Conservation (phyloP, 2,888 invertebrate genomes). For the Monoplex corrugatus region DNA sequence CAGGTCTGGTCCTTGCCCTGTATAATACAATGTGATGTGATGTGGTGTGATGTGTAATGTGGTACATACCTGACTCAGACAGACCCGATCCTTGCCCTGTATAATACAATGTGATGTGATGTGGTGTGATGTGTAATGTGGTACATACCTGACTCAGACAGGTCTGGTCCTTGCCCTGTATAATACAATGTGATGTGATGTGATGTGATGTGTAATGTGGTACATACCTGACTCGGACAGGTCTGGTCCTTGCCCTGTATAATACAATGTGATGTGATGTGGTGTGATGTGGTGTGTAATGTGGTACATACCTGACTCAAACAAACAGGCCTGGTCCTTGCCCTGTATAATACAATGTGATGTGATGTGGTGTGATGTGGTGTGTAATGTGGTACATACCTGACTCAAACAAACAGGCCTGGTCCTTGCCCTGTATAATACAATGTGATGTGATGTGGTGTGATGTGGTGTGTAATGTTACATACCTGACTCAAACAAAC, state of each 20-base stretch:
- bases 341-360: neutral
- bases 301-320: neutral
- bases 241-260: too few species aligned
- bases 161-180: too few species aligned
- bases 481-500: constrained; percentile 79
- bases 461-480: neutral
- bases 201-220: neutral
- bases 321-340: neutral
- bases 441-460: neutral
- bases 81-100: neutral
- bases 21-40: neutral
- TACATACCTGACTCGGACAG: neutral
- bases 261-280: neutral
- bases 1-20: too few species aligned
- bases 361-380: neutral
- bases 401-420: neutral
- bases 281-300: neutral
- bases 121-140: neutral
- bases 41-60: neutral
- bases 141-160: too few species aligned
- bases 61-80: neutral
- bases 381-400: neutral
- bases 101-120: neutral
- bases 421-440: neutral
- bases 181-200: neutral